Base-by-base conservation (phyloP, 2,797 vertebrate genomes). In the Anguilla anguilla region DNA sequence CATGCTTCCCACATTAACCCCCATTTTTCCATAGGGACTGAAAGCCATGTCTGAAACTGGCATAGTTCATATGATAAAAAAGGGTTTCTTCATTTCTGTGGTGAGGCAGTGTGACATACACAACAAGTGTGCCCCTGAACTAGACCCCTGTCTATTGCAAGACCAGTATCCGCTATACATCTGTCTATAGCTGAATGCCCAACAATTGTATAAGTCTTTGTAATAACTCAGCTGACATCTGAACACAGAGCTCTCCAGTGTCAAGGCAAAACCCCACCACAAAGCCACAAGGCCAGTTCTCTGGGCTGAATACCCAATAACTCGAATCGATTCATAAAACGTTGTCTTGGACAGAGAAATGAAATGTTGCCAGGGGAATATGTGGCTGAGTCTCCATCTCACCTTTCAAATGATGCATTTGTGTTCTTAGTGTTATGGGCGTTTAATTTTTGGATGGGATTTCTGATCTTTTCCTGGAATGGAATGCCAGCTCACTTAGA, bases 351-450 rank as follows among this genome's bases (percentile, higher is more conserved):
- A 35, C 86, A 39, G 61, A 39, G 39, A 57, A 49, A 49, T 28
- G 49, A 83, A 28, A 57, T 28, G 35, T 28, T 83, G 49, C 59
- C 6, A 19, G 31, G 79, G 86, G 64, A 87, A 83, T 51, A 77
- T 61, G 28, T 39, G 49, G 55, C 83, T 35, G 25, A 51, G 22
- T 84, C 83, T 46, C 51, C 43, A 46, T 35, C 5, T 5, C 13
- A 31, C 61, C 13, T 57, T n/a, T n/a, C 11, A 59, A 88, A 88
- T 88, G 67, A 88, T 22, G 57, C 59, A 43, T 49, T 5, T 64
- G 55, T 59, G 53, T 85, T 88, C 2, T 77, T 59, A 35, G 67
- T 39, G 57, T 53, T 35, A 79, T 51, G 49, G 49, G 11, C 43
- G 31, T 53, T 17, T 11, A 51, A 46, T 43, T 25, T 85, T 19